phyloP scores from a whole-genome alignment of 2,797 vertebrate genomes.

The Syngnathus acus region DNA sequence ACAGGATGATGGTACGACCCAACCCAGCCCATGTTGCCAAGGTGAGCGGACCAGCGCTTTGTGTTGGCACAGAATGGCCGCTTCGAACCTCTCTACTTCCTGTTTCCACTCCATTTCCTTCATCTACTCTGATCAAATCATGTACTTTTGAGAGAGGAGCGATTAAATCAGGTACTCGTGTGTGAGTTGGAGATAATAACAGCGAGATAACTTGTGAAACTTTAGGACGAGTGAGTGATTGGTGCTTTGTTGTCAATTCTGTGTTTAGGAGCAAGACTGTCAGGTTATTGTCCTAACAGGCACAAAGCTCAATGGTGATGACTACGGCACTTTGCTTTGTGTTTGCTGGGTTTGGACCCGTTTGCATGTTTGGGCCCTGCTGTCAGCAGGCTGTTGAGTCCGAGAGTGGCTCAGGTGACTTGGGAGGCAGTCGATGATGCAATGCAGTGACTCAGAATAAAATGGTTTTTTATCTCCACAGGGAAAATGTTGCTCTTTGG shows the following conservation, averaged over 20 bases:
- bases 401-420: slow-evolving; percentile 16
- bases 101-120: not conserved
- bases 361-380: slow-evolving; percentile 12
- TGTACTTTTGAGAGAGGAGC: not conserved
- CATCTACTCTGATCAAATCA: slow-evolving; percentile 13
- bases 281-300: not conserved
- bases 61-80: slow-evolving; percentile 34
- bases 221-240: not conserved
- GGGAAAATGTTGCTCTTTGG: slow-evolving; percentile 37
- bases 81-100: slow-evolving; percentile 16
- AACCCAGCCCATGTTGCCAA: slow-evolving; percentile 49
- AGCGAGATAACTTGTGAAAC: slow-evolving; percentile 9
- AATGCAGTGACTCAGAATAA: slow-evolving; percentile 10
- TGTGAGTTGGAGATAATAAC: not conserved
- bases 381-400: slow-evolving; percentile 40
- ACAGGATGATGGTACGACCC: slow-evolving; percentile 45
- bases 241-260: not conserved
- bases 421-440: not conserved
- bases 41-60: slow-evolving; percentile 64
- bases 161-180: slow-evolving; percentile 21
- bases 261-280: not conserved
- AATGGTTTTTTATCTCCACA: slow-evolving; percentile 39
- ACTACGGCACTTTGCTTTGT: slow-evolving; percentile 66
- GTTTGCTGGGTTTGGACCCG: slow-evolving; percentile 18
- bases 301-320: slow-evolving; percentile 64